A percentile compares a stretch with the other conserved stretches of the same genome.
These are phyloP conservation scores for Tyrannus savana DNA, from an alignment of 2,113 vertebrate genomes.

Conservation along the genomic window DNA sequence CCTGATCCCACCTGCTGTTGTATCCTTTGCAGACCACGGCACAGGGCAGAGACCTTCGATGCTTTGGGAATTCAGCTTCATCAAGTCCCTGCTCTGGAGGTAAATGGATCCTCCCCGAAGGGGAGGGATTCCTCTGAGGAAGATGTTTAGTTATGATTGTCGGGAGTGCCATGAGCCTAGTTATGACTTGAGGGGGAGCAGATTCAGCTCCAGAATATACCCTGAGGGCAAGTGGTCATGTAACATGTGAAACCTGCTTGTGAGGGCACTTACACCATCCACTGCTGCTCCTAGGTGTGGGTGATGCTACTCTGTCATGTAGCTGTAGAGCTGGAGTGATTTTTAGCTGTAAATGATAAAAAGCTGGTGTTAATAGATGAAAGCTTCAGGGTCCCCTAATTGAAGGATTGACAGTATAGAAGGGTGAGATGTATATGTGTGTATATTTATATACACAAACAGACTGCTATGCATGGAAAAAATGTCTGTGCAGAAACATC, in stretches of 20 bases:
- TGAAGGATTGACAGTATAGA: background rate
- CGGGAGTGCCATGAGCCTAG: background rate
- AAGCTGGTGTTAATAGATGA: background rate
- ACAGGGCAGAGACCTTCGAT: accelerated
- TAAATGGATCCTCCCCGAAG: accelerated
- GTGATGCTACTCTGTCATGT: background rate
- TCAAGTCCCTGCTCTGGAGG: background rate
- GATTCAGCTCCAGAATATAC: background rate
- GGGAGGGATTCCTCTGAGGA: background rate
- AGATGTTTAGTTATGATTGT: background rate
- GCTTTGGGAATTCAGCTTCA: background rate
- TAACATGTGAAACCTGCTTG: background rate
- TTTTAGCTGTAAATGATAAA: background rate
- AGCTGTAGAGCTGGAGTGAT: background rate
- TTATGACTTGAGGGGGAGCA: background rate
- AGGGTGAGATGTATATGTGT: background rate
- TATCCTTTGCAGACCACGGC: background rate
- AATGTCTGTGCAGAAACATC: background rate
- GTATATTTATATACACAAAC: accelerated
- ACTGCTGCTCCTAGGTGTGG: accelerated
- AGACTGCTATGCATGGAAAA: background rate
- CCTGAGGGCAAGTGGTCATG: background rate
- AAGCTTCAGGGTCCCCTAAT: background rate
- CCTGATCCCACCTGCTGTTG: background rate
- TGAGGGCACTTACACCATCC: accelerated